These are phyloP conservation scores for Catostomus latipinnis DNA, from an alignment of 2,797 vertebrate genomes.

Conservation along the genomic window DNA sequence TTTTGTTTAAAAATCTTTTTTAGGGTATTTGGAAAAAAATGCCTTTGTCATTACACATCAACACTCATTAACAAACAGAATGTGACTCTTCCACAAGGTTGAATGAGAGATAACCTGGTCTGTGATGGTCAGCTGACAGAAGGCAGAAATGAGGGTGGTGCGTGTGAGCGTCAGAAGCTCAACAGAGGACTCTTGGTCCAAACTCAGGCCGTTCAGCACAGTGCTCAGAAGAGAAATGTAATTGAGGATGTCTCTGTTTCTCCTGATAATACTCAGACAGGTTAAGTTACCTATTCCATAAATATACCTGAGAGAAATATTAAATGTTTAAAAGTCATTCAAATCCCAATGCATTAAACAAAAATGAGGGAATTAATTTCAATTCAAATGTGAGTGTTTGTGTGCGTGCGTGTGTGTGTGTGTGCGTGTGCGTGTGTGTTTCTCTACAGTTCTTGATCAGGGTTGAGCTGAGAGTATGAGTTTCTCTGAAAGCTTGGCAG, in stretches of 20 bases:
- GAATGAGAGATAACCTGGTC: constrained; percentile 57
- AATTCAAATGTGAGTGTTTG: constrained; percentile 61
- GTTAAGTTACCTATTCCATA: too few species aligned
- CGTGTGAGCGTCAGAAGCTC: constrained; percentile 68
- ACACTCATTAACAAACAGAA: too few species aligned
- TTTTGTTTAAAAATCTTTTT: not conserved
- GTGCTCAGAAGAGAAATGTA: constrained; percentile 69
- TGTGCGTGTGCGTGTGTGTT: not conserved
- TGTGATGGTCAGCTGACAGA: constrained; percentile 66
- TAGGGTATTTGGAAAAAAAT: not conserved
- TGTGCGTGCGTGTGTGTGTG: too few species aligned
- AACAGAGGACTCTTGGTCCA: constrained; percentile 59
- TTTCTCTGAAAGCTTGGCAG: constrained; percentile 73
- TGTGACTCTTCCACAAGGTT: too few species aligned
- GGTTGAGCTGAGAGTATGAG: constrained; percentile 57
- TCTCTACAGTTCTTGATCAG: constrained; percentile 79
- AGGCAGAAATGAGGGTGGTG: constrained; percentile 70
- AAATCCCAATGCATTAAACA: too few species aligned
- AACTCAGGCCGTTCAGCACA: constrained; percentile 76
- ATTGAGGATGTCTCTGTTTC: not conserved
- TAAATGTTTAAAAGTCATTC: too few species aligned
- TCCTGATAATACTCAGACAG: too few species aligned
- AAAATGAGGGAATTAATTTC: too few species aligned
- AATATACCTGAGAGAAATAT: too few species aligned
- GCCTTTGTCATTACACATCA: too few species aligned